Conservation (phyloP, 1,140 invertebrate species). For the Hestina assimilis region DNA sequence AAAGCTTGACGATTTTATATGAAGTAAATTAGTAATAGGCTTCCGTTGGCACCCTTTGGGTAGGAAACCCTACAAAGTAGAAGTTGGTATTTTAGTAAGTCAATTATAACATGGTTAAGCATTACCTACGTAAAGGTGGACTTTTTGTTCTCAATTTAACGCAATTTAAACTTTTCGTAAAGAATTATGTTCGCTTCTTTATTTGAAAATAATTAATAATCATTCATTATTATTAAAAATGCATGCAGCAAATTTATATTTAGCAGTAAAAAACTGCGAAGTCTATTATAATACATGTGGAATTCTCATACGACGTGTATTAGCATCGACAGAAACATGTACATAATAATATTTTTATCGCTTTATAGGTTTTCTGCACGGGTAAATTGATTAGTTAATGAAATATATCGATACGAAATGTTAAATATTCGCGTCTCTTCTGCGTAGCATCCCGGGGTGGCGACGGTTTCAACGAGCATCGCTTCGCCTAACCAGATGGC, state of each 20-base stretch:
- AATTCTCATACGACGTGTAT: neutral
- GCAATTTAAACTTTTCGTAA: neutral
- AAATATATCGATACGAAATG: neutral
- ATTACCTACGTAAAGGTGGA: too few relatives aligned
- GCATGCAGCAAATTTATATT: neutral
- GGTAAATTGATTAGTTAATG: neutral
- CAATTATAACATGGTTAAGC: too few relatives aligned
- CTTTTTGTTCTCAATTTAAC: too few relatives aligned
- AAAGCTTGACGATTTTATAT: too few relatives aligned
- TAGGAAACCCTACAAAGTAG: too few relatives aligned
- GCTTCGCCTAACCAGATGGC: conserved; percentile 43
- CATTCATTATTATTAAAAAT: neutral
- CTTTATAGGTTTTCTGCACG: neutral
- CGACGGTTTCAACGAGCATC: conserved; percentile 59
- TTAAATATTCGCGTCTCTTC: conserved; percentile 16
- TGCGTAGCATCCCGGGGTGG: conserved; percentile 55
- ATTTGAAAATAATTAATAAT: neutral
- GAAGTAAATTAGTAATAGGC: too few relatives aligned
- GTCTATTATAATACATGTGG: neutral
- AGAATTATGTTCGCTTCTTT: neutral
- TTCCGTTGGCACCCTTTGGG: too few relatives aligned
- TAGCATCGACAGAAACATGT: neutral
- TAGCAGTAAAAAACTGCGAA: neutral
- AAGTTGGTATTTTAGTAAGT: too few relatives aligned
- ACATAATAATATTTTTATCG: neutral